Base-by-base conservation (phyloP, 2,888 invertebrate genomes). In the Apoda limacodes region DNA sequence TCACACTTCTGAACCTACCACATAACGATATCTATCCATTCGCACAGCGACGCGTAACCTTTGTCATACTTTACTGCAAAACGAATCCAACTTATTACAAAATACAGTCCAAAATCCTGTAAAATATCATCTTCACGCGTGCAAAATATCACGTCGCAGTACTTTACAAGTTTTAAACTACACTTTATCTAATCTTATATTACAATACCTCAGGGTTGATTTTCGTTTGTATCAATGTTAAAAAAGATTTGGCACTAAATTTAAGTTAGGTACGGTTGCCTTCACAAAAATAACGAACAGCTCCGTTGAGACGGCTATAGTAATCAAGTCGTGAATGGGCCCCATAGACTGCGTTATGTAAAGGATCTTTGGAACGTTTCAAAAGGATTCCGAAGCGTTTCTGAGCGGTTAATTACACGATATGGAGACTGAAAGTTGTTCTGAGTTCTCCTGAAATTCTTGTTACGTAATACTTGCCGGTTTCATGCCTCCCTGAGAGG, bases 261-360 rank as follows among this genome's bases (percentile, higher is more conserved):
- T 7, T 28, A 22, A 35, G 30, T 67, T 68, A 66, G 60, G 61
- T 65, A 71, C 76, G 80, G 67, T 64, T 76, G 72, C 75, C 65
- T 80, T 65, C 70, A 76, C 80, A 74, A 78, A 80, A 80, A 80
- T 81, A 81, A 81, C 78, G 76, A 81, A 72, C 66, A 54, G 51
- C 53, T 50, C 51, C 54, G 58, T 50, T 53, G 60, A 60, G 63
- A 64, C 60, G 52, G 52, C 53, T 50, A 53, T 58, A 60, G 65
- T 68, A 67, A 68, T 70, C 72, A 65, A 52, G 60, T 55, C 54
- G 50, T 69, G 71, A 72, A 72, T 71, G 57, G 65, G 53, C 57
- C 46, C 56, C 54, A 50, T 64, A 58, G 62, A 58, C 63, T 63
- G 59, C 68, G 67, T 69, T 68, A 69, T 72, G 70, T 60, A 64